phyloP scores from a whole-genome alignment of 2,888 invertebrate species.

The Oscheius sp. region DNA sequence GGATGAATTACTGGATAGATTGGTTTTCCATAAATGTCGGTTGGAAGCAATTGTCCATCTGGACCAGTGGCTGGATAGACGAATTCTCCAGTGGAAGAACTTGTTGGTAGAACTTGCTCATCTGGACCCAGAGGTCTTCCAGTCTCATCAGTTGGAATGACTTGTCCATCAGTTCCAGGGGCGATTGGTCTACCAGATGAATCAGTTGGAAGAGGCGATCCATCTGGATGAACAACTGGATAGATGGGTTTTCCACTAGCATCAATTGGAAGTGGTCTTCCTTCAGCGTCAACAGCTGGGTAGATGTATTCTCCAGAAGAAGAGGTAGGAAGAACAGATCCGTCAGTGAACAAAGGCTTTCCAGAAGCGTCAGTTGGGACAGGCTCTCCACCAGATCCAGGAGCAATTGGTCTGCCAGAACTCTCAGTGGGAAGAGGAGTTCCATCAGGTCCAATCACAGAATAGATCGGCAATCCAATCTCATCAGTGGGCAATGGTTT shows the following conservation, averaged over 20 bases:
- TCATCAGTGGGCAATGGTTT: constrained; percentile 47
- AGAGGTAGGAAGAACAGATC: constrained; percentile 21
- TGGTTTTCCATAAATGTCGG: constrained; percentile 55
- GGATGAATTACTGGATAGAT: constrained; percentile 60
- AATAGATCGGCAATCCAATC: constrained; percentile 41
- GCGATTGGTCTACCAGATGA: constrained; percentile 27
- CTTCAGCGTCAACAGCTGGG: constrained; percentile 39
- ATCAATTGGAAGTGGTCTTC: constrained; percentile 48
- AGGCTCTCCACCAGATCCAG: constrained; percentile 43
- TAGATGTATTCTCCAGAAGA: constrained; percentile 38
- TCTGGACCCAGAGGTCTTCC: constrained; percentile 52
- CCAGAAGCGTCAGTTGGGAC: constrained; percentile 44
- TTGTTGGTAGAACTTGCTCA: constrained; percentile 41
- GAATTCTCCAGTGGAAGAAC: constrained; percentile 34
- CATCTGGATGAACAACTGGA: constrained; percentile 28
- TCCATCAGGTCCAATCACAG: constrained; percentile 37
- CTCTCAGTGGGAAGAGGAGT: constrained; percentile 36
- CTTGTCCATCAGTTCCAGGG: neutral
- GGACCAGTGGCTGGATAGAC: constrained; percentile 31
- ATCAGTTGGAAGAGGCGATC: constrained; percentile 44
- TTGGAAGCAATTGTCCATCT: constrained; percentile 31
- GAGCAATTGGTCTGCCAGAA: neutral
- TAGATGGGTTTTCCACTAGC: constrained; percentile 35
- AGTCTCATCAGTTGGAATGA: constrained; percentile 33
- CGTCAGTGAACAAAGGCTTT: constrained; percentile 26